Conservation (phyloP, 1,140 invertebrate genomes). For the Luehdorfia chinensis region DNA sequence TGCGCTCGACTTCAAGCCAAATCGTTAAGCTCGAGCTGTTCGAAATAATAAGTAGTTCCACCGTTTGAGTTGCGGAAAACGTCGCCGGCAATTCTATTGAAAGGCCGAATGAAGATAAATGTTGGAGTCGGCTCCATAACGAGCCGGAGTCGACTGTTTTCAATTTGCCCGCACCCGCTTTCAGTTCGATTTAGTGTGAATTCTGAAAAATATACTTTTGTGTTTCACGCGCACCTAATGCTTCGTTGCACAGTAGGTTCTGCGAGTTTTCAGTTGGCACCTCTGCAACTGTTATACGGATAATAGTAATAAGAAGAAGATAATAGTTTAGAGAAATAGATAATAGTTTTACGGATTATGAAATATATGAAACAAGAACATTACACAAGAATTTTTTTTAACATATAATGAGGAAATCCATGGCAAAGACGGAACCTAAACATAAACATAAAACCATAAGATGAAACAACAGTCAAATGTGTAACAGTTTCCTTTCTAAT, state of each 20-base stretch:
- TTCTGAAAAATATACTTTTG: slow-evolving; percentile 51
- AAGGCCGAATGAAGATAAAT: slow-evolving; percentile 74
- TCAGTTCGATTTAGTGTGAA: slow-evolving; percentile 61
- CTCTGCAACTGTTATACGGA: not conserved
- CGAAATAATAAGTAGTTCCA: slow-evolving; percentile 71
- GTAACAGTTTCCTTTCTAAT: not conserved
- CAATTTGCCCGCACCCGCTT: slow-evolving; percentile 57
- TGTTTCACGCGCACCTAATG: slow-evolving; percentile 18
- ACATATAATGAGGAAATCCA: too few species aligned
- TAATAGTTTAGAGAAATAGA: too few species aligned
- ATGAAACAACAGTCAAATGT: too few species aligned
- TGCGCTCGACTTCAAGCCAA: slow-evolving; percentile 49
- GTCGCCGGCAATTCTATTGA: slow-evolving; percentile 70
- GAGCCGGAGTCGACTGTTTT: slow-evolving; percentile 68
- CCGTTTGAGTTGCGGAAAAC: slow-evolving; percentile 66
- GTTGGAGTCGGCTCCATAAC: slow-evolving; percentile 62
- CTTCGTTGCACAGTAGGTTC: slow-evolving; percentile 10
- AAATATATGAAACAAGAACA: too few species aligned
- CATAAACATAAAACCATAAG: too few species aligned
- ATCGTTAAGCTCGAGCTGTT: slow-evolving; percentile 64
- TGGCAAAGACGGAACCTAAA: too few species aligned
- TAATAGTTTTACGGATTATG: too few species aligned
- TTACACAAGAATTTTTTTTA: too few species aligned
- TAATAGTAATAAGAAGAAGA: too few species aligned
- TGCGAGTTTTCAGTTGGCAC: slow-evolving; percentile 15